Evolutionary conservation across 2,113 vertebrate species (phyloP), one percentile per base, ranked within the genome.

Genomic region (Hylia prasina): DNA sequence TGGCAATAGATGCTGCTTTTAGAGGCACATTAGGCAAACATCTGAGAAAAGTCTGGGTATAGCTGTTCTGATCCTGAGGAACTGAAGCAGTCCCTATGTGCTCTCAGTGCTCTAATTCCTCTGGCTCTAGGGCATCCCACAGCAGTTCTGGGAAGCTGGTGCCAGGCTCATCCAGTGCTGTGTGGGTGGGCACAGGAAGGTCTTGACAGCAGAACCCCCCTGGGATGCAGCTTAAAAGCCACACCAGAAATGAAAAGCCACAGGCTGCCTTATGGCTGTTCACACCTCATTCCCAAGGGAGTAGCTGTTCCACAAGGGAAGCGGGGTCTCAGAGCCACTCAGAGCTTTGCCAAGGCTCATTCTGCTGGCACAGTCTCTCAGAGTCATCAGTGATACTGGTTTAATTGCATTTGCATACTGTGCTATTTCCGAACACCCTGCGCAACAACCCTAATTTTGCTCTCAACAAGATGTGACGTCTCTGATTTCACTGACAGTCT

Each of bases 321-420:
- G 24, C 28, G 25, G 27, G 13, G 7, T 35, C 64, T 64, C 35
- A 68, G 48, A 87, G 63, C 5, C 78, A 93, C 45, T 9, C 8
- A 1, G 58, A 86, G 66, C 44, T 69, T 85, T 95, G 54, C 90
- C 2, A 35, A 82, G 54, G 13, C 31, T 90, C 54, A 87, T 92
- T 91, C 69, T 90, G 56, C 47, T 92, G 91, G 76, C 80, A 54
- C 13, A 87, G 35, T 63, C 50, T 66, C 79, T 83, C 27, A 51
- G 89, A 92, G 76, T 84, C 91, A 84, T 81, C 91, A 87, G 1
- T 65, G 73, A 39, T 17, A 37, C 30, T 58, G 64, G 24, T 94
- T 94, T 97, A 96, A 95, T 97, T 96, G 83, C 93, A 96, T 92
- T 97, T 97, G 88, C 94, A 92, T 96, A 90, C 72, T 42, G 83